A percentile compares a stretch with the other conserved stretches of the same genome.
These are phyloP conservation scores for Sapajus apella DNA, from an alignment of 2,113 vertebrate genomes.

Conservation along the genomic window DNA sequence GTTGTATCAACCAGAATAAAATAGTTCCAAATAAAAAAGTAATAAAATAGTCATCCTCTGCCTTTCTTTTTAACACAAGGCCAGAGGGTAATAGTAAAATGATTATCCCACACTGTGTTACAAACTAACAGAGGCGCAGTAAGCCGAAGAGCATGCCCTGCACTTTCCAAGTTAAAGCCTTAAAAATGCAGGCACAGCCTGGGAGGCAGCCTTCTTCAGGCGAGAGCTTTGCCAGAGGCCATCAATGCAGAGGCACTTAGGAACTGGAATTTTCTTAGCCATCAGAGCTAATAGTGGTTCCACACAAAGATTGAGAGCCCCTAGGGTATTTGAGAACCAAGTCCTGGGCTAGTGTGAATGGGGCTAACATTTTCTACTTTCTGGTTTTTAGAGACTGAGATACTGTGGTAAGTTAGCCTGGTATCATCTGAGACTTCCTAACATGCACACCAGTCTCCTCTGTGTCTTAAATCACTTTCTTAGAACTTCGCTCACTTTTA, in stretches of 20 bases:
- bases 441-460: background rate
- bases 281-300: background rate
- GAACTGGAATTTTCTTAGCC: background rate
- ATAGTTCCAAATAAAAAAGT: background rate
- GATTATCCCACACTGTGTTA: background rate
- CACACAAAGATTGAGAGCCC: background rate
- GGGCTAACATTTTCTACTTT: background rate
- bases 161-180: background rate
- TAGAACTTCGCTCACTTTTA: background rate
- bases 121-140: background rate
- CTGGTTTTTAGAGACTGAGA: background rate
- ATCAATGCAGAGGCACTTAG: background rate
- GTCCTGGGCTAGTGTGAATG: background rate
- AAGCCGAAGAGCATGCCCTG: background rate
- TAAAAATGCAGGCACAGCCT: background rate
- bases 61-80: background rate
- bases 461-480: background rate
- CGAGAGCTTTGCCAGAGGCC: background rate
- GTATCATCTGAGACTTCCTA: background rate
- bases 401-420: background rate
- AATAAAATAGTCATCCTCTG: background rate
- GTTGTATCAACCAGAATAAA: background rate
- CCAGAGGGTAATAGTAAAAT: background rate
- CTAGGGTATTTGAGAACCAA: background rate
- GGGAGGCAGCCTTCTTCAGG: background rate